A percentile compares a stretch with the other conserved stretches of the same genome.
phyloP scores from a whole-genome alignment of 1,140 invertebrate genomes.

The Melanaphis sacchari region DNA sequence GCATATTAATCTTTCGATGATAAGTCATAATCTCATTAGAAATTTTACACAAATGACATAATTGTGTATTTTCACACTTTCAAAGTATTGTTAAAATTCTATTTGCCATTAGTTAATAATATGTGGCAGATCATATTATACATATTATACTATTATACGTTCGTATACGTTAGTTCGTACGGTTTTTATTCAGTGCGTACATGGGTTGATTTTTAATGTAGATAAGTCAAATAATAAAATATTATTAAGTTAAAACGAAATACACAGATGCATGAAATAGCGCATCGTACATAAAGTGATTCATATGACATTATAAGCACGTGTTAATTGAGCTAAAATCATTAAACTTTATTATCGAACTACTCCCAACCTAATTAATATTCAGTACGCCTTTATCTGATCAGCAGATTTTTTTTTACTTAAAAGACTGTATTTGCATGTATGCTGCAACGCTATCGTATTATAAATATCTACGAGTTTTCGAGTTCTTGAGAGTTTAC shows the following conservation, averaged over 20 bases:
- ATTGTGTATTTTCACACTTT: too few relatives aligned
- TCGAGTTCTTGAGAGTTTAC: background rate
- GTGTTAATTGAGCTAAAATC: slow-evolving; percentile 1
- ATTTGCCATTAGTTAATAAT: background rate
- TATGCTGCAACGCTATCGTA: too few relatives aligned
- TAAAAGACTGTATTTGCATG: background rate
- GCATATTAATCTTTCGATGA: too few relatives aligned
- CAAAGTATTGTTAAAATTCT: too few relatives aligned
- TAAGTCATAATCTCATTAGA: too few relatives aligned
- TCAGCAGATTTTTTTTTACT: background rate
- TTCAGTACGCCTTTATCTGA: background rate
- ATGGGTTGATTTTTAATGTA: background rate
- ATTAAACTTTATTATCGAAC: background rate
- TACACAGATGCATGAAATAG: background rate
- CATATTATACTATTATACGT: too few relatives aligned
- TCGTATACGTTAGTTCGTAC: too few relatives aligned
- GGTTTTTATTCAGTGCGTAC: too few relatives aligned
- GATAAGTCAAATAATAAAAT: background rate
- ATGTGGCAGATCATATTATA: background rate
- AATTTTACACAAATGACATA: too few relatives aligned
- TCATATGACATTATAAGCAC: background rate
- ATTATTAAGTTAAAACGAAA: background rate
- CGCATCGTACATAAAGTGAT: background rate
- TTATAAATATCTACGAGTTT: background rate
- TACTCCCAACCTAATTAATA: background rate